Percentiles rank a stretch among this genome's conserved stretches.
phyloP scores from a whole-genome alignment of 2,888 invertebrate genomes.

The Netelia fuscicornis region DNA sequence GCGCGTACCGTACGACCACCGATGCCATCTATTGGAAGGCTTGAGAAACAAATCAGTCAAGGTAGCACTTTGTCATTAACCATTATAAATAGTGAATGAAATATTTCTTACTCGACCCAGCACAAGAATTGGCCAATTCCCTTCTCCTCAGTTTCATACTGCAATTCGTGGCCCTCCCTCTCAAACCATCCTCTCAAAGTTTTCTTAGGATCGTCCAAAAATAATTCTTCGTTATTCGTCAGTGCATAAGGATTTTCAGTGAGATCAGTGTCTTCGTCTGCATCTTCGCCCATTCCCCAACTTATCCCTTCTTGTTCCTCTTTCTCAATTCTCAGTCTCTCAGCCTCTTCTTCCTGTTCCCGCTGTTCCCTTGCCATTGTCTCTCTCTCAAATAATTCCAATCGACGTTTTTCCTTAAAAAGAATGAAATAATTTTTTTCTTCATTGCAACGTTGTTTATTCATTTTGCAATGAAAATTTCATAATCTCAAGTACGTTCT shows the following conservation, averaged over 20 bases:
- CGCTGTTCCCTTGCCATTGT: conserved; percentile 84
- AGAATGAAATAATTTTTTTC: background rate
- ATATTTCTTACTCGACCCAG: conserved; percentile 86
- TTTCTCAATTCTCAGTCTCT: conserved; percentile 85
- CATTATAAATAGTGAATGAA: background rate
- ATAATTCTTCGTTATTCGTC: conserved; percentile 94
- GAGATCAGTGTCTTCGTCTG: conserved; percentile 93
- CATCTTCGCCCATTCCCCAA: conserved; percentile 99
- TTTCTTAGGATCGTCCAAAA: conserved; percentile 97
- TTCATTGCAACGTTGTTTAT: background rate
- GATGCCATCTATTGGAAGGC: conserved; percentile 93
- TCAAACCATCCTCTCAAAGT: conserved; percentile 97
- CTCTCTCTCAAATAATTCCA: conserved; percentile 82
- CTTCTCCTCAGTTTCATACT: conserved; percentile 94
- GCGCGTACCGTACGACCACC: conserved; percentile 92
- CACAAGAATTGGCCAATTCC: conserved; percentile 95
- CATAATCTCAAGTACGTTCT: no score
- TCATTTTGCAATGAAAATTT: no score
- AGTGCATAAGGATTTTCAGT: conserved; percentile 94
- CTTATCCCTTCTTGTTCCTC: conserved; percentile 91
- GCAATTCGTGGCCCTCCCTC: conserved; percentile 94
- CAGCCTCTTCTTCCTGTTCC: conserved; percentile 85
- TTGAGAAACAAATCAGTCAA: conserved; percentile 78
- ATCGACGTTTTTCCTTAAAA: conserved; percentile 76
- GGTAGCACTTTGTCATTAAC: background rate